These are phyloP conservation scores for Notoglanidium macrostoma DNA, from an alignment of 2,797 vertebrate species.

Conservation along the genomic window DNA sequence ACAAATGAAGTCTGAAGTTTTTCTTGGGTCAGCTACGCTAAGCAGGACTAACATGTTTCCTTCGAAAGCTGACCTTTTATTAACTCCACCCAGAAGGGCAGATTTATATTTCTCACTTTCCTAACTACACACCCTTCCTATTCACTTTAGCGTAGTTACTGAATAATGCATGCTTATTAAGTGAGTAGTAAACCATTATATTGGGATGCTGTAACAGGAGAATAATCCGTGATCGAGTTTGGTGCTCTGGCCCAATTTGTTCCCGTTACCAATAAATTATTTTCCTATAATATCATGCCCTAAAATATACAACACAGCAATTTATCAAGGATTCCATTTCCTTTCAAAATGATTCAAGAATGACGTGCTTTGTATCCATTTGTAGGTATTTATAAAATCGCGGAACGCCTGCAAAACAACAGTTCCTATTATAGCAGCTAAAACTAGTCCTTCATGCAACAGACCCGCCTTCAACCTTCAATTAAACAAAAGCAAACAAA, in stretches of 20 bases:
- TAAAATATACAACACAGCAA: neutral
- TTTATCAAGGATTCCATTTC: neutral
- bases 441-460: neutral
- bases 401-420: neutral
- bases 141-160: neutral
- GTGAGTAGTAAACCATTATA: neutral
- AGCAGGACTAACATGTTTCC: neutral
- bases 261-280: neutral
- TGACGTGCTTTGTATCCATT: neutral
- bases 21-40: neutral
- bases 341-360: neutral
- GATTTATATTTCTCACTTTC: neutral
- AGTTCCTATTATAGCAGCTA: neutral
- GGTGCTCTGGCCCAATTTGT: neutral
- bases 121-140: neutral
- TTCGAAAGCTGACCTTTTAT: neutral
- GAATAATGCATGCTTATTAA: slow-evolving; percentile 10
- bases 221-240: neutral
- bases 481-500: neutral
- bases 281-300: neutral
- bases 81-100: neutral
- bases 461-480: neutral
- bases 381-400: neutral
- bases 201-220: neutral
- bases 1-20: neutral